Evolutionary conservation across 2,888 invertebrate species (phyloP), one percentile per base, ranked within the genome.

Genomic region (Leistus spinibarbis): DNA sequence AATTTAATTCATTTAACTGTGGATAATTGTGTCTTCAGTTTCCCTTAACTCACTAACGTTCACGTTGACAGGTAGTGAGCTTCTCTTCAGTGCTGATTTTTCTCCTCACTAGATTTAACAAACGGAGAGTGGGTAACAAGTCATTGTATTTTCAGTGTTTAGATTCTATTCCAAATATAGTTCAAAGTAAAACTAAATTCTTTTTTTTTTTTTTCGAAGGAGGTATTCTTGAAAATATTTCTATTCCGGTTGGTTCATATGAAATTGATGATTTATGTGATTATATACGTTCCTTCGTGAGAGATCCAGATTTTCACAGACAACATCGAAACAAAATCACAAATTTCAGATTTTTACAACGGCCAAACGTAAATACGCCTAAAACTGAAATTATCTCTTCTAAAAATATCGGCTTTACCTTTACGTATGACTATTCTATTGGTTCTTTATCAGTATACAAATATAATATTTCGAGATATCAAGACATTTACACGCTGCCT

Each of bases 401-500:
- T 27, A 13, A 76, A 17, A 40, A 16, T 10, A 56, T 78, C 24
- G 64, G 76, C 40, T 78, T 78, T 67, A 27, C 65, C 19, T n/a
- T n/a, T n/a, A n/a, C n/a, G n/a, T 20, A 53, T 54, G 64, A 64
- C 5, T 5, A 66, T 24, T 24, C 69, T n/a, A 77, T 82, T 22
- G 81, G 80, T 7, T 22, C 16, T 9, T 60, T 81, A 56, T 77
- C 82, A 24, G 82, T 82, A 81, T 72, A 76, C 69, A 19, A 10
- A 69, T 10, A 19, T 17, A 23, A 54, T 19, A 53, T 57, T 78
- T 16, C 16, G 27, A 71, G 65, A 78, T 79, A 81, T 54, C 78
- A 79, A 62, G 81, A 83, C 76, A 69, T 79, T 22, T 80, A 80
- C 76, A 79, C 81, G 1, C 70, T 81, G 75, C 82, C 80, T n/a